A percentile compares a stretch with the other conserved stretches of the same genome.
Evolutionary conservation across 2,888 invertebrate genomes (phyloP).

Genomic region (Blera fallax): DNA sequence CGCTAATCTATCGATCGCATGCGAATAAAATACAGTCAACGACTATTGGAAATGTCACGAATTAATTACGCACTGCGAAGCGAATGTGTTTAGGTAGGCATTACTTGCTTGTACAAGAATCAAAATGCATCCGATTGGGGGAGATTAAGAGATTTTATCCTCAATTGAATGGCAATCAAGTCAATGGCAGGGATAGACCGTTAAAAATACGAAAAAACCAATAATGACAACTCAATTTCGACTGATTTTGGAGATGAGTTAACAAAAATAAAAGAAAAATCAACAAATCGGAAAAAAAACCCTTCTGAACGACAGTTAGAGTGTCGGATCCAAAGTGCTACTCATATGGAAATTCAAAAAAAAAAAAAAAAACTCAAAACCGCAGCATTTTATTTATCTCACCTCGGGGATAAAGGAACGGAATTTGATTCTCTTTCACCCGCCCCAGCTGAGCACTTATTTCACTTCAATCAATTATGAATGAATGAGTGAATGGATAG

Average conservation of each 20-base stretch:
- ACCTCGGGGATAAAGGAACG: conserved; percentile 21
- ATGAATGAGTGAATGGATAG: conserved; percentile 40
- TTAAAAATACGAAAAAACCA: neutral
- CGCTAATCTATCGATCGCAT: conserved; percentile 61
- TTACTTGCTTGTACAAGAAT: neutral
- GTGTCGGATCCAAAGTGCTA: conserved; percentile 34
- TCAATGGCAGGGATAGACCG: conserved; percentile 10
- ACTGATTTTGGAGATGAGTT: conserved; percentile 15
- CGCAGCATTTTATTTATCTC: neutral
- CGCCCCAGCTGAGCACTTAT: neutral
- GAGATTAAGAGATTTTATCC: neutral
- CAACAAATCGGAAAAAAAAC: conserved; percentile 8
- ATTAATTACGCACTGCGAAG: conserved; percentile 45
- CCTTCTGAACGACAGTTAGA: conserved; percentile 1
- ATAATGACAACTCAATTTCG: conserved; percentile 13
- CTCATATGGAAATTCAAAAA: neutral
- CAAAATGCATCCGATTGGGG: neutral
- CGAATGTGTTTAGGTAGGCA: neutral
- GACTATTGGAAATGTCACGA: conserved; percentile 51
- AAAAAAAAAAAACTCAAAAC: conserved; percentile 22
- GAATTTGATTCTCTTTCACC: conserved; percentile 4
- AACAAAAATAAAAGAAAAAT: conserved; percentile 28
- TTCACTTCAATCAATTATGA: conserved; percentile 55
- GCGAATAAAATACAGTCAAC: conserved; percentile 24
- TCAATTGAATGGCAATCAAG: conserved; percentile 12